Evolutionary conservation across 2,888 invertebrate species (phyloP).

Genomic region (Anarsia innoxiella): DNA sequence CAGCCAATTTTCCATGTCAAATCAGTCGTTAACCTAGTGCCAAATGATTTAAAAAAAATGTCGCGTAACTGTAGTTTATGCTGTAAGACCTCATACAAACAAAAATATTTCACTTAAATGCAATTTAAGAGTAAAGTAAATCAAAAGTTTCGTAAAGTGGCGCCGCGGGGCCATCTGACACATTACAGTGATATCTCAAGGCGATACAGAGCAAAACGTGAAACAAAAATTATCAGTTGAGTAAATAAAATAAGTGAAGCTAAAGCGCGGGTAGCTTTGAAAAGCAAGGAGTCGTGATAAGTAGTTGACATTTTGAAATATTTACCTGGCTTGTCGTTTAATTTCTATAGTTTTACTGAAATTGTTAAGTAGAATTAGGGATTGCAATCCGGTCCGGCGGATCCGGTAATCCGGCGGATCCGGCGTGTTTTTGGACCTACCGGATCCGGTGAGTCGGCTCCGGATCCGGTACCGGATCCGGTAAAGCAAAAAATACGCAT

Average conservation of each 20-base stretch:
- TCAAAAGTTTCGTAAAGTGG: constrained; percentile 50
- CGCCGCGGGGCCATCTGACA: constrained; percentile 46
- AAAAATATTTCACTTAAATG: background rate
- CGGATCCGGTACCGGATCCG: no score
- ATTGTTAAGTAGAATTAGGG: no score
- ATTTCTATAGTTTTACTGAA: no score
- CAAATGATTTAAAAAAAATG: no score
- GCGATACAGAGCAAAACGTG: constrained; percentile 27
- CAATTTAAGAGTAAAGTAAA: constrained; percentile 31
- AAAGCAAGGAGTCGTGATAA: constrained; percentile 41
- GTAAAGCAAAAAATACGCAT: no score
- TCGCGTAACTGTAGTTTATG: background rate
- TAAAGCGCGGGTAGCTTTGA: constrained; percentile 36
- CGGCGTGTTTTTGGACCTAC: no score
- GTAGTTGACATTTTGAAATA: constrained; percentile 45
- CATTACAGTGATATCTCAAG: constrained; percentile 42
- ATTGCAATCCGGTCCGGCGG: no score
- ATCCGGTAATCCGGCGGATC: no score
- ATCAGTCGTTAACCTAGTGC: no score
- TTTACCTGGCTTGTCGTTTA: constrained; percentile 27
- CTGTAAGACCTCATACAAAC: background rate
- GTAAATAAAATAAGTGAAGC: constrained; percentile 1
- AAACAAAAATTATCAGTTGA: constrained; percentile 12
- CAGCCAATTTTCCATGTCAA: no score
- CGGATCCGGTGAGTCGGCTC: no score